phyloP scores from a whole-genome alignment of 2,888 invertebrate species.

The Seira ritae region DNA sequence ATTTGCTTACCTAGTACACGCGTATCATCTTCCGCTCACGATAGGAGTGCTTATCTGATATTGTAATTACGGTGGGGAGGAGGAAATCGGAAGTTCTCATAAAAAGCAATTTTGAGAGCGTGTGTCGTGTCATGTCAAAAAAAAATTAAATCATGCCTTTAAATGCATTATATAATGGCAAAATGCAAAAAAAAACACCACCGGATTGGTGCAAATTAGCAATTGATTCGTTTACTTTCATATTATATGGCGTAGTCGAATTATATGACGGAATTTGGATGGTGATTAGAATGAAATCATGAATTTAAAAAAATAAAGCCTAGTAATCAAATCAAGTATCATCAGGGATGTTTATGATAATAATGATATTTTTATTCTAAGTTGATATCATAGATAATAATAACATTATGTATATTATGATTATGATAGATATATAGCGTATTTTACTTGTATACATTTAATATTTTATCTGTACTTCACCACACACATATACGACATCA shows the following conservation, averaged over 20 bases:
- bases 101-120: constrained; percentile 30
- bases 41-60: constrained; percentile 18
- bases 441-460: constrained; percentile 4
- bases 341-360: neutral
- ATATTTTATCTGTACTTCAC: neutral
- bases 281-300: too few species aligned
- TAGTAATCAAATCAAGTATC: too few species aligned
- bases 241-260: too few species aligned
- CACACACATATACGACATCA: neutral
- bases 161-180: constrained; percentile 19
- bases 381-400: constrained; percentile 5
- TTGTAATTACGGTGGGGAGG: neutral
- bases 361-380: constrained; percentile 13
- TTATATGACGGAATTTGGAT: too few species aligned
- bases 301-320: too few species aligned
- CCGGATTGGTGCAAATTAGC: too few species aligned
- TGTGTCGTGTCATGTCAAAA: neutral
- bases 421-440: constrained; percentile 3
- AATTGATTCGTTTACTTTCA: too few species aligned
- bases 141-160: constrained; percentile 9
- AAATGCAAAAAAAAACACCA: neutral
- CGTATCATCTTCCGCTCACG: constrained; percentile 31
- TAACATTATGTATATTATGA: neutral
- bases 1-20: neutral
- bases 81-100: constrained; percentile 43